Evolutionary conservation across 2,797 vertebrate species (phyloP).

Genomic region (Microhierax caerulescens): DNA sequence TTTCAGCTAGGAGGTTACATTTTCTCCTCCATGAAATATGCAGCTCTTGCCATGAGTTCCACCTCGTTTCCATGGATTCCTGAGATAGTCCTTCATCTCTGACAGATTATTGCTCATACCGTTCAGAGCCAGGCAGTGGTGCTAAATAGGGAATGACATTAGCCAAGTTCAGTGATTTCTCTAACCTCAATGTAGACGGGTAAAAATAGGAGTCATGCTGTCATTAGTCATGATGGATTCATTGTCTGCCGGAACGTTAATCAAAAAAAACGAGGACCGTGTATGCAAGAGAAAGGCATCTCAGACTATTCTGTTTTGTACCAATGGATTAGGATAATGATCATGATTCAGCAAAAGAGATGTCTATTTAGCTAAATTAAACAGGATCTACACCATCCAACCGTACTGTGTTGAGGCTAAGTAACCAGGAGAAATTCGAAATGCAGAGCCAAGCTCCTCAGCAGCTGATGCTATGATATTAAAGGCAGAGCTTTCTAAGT

Average conservation of each 20-base stretch:
- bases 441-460: neutral
- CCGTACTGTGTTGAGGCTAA: neutral
- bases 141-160: constrained; percentile 49
- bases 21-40: constrained; percentile 19
- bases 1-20: neutral
- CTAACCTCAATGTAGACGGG: neutral
- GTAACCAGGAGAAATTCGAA: constrained; percentile 8
- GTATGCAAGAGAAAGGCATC: neutral
- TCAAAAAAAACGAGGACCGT: neutral
- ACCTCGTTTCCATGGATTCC: constrained; percentile 49
- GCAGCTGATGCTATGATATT: neutral
- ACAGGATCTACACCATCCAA: neutral
- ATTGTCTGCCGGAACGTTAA: neutral
- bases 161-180: constrained; percentile 42
- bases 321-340: neutral
- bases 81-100: constrained; percentile 33
- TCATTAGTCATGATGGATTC: constrained; percentile 5
- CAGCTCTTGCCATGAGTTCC: neutral
- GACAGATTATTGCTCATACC: constrained; percentile 27
- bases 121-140: neutral
- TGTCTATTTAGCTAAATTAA: constrained; percentile 23
- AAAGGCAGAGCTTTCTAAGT: constrained; percentile 21
- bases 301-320: neutral
- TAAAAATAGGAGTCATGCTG: neutral
- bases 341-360: neutral